Percentiles rank a stretch among this genome's conserved stretches.
These are phyloP conservation scores for Mamestra configurata DNA, from an alignment of 1,140 invertebrate species.

Conservation along the genomic window DNA sequence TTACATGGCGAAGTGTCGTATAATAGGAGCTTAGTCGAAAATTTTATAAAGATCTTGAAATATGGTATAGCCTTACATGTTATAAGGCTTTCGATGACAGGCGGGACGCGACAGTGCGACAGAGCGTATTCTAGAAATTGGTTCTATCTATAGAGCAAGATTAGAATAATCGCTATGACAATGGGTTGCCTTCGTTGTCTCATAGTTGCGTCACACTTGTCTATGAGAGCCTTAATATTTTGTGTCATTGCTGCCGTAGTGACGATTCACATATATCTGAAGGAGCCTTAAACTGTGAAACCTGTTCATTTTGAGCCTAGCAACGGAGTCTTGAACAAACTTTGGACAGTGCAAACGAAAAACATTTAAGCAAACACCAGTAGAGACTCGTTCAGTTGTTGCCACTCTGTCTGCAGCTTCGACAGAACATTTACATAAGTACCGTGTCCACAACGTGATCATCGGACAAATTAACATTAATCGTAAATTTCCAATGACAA, in stretches of 20 bases:
- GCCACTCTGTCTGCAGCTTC: slow-evolving; percentile 80
- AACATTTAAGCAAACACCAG: slow-evolving; percentile 7
- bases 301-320: too few species aligned
- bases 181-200: too few species aligned
- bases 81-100: neutral
- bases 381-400: slow-evolving; percentile 59
- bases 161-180: too few species aligned
- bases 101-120: too few species aligned
- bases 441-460: slow-evolving; percentile 71
- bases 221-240: too few species aligned
- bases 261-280: too few species aligned
- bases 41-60: neutral
- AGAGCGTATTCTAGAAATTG: too few species aligned
- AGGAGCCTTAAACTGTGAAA: too few species aligned
- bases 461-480: slow-evolving; percentile 67
- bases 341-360: neutral
- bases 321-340: neutral
- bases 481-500: slow-evolving; percentile 73
- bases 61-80: neutral
- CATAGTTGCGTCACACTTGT: too few species aligned
- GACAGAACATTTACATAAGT: slow-evolving; percentile 73
- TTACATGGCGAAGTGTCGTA: neutral
- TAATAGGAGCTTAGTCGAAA: neutral
- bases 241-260: too few species aligned
- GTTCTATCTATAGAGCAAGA: too few species aligned